A percentile compares a stretch with the other conserved stretches of the same genome.
phyloP scores from a whole-genome alignment of 2,113 vertebrate species.

The Gymnocephalus cernua region DNA sequence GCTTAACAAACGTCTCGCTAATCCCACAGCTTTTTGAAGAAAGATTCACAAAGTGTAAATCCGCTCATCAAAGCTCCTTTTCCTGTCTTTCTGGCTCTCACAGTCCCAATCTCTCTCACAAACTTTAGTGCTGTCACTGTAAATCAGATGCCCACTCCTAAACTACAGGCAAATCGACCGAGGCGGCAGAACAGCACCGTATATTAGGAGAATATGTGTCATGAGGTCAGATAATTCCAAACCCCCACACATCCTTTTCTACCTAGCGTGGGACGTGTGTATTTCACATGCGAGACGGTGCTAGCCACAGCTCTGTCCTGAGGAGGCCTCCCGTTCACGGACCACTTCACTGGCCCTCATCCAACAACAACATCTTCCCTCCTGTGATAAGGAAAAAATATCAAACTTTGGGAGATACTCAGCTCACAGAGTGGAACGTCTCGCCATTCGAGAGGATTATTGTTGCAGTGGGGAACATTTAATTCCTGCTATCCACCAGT shows the following conservation, averaged over 20 bases:
- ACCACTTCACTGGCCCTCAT: constrained; percentile 54
- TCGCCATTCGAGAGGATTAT: neutral
- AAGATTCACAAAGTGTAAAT: constrained; percentile 46
- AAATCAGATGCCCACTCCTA: constrained; percentile 64
- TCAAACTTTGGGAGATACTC: constrained; percentile 39
- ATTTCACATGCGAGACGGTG: constrained; percentile 65
- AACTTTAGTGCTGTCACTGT: constrained; percentile 19
- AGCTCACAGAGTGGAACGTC: constrained; percentile 41
- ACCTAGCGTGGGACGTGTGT: constrained; percentile 25
- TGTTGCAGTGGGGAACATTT: constrained; percentile 27
- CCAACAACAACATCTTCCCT: constrained; percentile 57
- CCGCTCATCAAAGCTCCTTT: constrained; percentile 35
- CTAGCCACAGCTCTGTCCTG: constrained; percentile 70
- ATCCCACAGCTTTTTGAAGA: constrained; percentile 46
- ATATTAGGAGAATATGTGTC: constrained; percentile 69
- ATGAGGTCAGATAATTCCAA: constrained; percentile 62
- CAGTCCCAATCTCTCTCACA: constrained; percentile 30
- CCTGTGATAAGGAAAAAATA: constrained; percentile 18
- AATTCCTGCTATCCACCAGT: constrained; percentile 27
- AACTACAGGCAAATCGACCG: constrained; percentile 37
- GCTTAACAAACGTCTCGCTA: constrained; percentile 11
- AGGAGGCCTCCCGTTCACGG: constrained; percentile 66
- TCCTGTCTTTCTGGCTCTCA: constrained; percentile 20
- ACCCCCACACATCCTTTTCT: constrained; percentile 32
- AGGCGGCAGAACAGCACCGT: constrained; percentile 31